Evolutionary conservation across 2,888 invertebrate species (phyloP), one percentile per base, ranked within the genome.

Genomic region (Luperina testacea): DNA sequence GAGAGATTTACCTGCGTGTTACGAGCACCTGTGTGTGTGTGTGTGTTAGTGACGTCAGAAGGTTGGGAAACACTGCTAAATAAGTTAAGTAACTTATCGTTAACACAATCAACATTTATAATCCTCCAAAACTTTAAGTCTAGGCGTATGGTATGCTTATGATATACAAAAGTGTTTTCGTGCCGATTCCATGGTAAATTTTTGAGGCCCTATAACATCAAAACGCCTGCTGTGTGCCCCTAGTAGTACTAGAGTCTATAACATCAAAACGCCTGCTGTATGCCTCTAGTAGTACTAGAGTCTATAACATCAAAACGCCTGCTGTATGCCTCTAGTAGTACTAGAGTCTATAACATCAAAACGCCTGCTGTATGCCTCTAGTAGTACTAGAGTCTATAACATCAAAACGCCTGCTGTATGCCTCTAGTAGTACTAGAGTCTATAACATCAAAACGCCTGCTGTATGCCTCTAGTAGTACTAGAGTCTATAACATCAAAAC

Each of bases 11-110:
- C 24, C 8, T 3, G 17, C n/a, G 48, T 32, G 38, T 7, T 17
- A 17, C 17, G 70, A 32, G 63, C 87, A 84, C 68, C 80, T 84
- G 80, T 74, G 59, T 24, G 45, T 64, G 72, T n/a, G n/a, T n/a
- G 27, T 68, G 45, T 64, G 72, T 42, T 11, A n/a, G n/a, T 74
- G 73, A 79, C 73, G 80, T 79, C 75, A 78, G 15, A 20, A 42
- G 4, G 51, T 67, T 38, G 42, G 15, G 61, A 32, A 78, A 65
- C 2, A 53, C 53, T 32, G 32, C 38, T 24, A 7, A 1, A 32
- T 9, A 2, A 6, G 61, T 45, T 48, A 32, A 15, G 45, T 9
- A 24, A 27, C 2, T 27, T 3, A 13, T 27, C 38, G 3, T 24
- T 65, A n/a, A 13, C 38, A 24, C 24, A 57, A 38, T 48, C 3